A percentile compares a stretch with the other conserved stretches of the same genome.
Evolutionary conservation across 92 coral and sea anemone genomes (phyloP).

Genomic region (Parazoanthus atlanticus): DNA sequence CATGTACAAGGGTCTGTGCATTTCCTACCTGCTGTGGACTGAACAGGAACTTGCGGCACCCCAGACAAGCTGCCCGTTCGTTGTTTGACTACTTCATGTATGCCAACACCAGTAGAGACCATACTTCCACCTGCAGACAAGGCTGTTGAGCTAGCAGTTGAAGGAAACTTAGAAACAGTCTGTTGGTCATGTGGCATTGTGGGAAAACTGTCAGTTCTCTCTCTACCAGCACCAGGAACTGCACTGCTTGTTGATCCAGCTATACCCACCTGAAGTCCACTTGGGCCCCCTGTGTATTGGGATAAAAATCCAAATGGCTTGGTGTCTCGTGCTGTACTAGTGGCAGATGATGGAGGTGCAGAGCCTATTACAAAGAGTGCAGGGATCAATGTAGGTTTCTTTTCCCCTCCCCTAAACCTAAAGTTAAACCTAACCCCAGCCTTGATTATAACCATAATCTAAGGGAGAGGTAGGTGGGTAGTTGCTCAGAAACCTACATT

Average conservation of each 20-base stretch:
- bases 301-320: not conserved
- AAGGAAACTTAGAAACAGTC: not conserved
- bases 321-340: not conserved
- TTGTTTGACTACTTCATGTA: slow-evolving; percentile 1
- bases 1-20: no score
- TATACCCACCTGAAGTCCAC: not conserved
- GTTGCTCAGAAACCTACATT: no score
- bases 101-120: not conserved
- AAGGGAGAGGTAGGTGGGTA: no score
- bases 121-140: not conserved
- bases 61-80: not conserved
- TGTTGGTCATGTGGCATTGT: slow-evolving; percentile 12
- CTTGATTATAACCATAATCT: no score
- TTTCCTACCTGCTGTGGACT: not conserved
- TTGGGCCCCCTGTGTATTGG: not conserved
- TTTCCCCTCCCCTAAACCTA: no score
- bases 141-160: not conserved
- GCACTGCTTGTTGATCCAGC: not conserved
- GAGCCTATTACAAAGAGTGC: not conserved
- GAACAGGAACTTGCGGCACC: slow-evolving; percentile 12
- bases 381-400: no score
- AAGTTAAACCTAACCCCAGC: no score
- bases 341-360: not conserved
- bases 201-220: slow-evolving; percentile 18
- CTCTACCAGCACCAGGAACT: not conserved